Evolutionary conservation across 2,888 invertebrate genomes (phyloP), one percentile per base, ranked within the genome.

Genomic region (Sinhomidia bicolor): DNA sequence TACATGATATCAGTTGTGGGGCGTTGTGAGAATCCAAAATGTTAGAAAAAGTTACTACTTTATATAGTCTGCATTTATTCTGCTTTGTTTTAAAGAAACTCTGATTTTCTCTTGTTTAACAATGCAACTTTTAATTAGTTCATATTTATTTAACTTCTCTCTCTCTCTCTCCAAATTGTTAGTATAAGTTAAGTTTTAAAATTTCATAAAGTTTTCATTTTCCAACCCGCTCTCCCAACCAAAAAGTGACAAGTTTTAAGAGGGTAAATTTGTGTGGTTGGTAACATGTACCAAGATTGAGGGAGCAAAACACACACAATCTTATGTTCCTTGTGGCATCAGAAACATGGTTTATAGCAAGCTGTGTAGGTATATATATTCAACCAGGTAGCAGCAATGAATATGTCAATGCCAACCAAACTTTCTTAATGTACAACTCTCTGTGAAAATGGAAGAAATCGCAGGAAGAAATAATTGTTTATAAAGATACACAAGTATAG

Each of bases 81-180:
- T 62, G 3, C n/a, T 32, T 1, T 62, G 14, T 36, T 7, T 7
- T 36, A 7, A 5, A 3, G 36, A 5, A n/a, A 36, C 51, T 54
- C 12, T 47, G 47, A 47, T 47, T 74, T 51, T 51, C 29, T 23
- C 17, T 26, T 20, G 12, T 47, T 74, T 51, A 26, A 74, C 47
- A 74, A 9, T 26, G 51, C n/a, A 74, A 74, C 74, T 74, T 74
- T 74, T 74, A 74, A 74, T 47, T n/a, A 74, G 74, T 74, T 74
- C 29, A n/a, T 74, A 47, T 74, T 51, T 74, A 74, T 47, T 74
- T 51, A 47, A 74, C 14, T 29, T 12, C 14, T 51, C n/a, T n/a
- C n/a, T n/a, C n/a, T n/a, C n/a, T n/a, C 20, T 36, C 47, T 54
- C 7, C 9, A 29, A 83, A 71, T 29, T n/a, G n/a, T n/a, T 6